Percentiles rank a stretch among this genome's conserved stretches.
These are phyloP conservation scores for Pammene aurita DNA, from an alignment of 2,888 invertebrate genomes.

Conservation along the genomic window DNA sequence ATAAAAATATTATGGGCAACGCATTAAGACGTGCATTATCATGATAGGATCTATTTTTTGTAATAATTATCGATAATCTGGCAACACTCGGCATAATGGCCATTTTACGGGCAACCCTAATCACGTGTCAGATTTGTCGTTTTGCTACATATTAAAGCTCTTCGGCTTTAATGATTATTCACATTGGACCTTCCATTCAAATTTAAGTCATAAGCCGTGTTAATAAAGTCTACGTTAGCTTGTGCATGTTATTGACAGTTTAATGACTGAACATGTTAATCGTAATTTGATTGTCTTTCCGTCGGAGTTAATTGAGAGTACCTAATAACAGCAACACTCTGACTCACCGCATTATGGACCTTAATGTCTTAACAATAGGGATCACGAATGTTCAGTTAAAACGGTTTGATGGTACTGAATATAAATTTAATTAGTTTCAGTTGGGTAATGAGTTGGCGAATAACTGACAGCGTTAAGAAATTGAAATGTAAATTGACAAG, in stretches of 20 bases:
- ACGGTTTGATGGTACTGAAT: constrained; percentile 31
- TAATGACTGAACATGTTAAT: constrained; percentile 60
- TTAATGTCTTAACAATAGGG: no score
- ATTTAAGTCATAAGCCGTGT: constrained; percentile 53
- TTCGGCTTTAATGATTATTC: constrained; percentile 70
- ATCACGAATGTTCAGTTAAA: no score
- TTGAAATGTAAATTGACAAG: constrained; percentile 5
- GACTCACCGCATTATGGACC: no score
- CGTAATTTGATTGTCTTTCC: constrained; percentile 54
- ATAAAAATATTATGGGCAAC: constrained; percentile 77
- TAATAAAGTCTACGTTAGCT: constrained; percentile 55
- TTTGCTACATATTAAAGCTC: constrained; percentile 65
- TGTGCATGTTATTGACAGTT: constrained; percentile 49
- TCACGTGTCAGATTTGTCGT: constrained; percentile 80
- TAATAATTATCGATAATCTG: constrained; percentile 83
- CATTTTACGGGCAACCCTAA: constrained; percentile 80
- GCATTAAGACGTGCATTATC: constrained; percentile 80
- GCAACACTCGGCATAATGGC: constrained; percentile 80
- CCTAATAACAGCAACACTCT: no score
- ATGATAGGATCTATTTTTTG: constrained; percentile 76
- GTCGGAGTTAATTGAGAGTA: constrained; percentile 49
- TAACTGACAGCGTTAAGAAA: constrained; percentile 21
- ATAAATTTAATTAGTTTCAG: constrained; percentile 36
- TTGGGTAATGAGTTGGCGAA: constrained; percentile 39
- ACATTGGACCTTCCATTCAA: constrained; percentile 49